Evolutionary conservation across 2,113 vertebrate genomes (phyloP), one percentile per base, ranked within the genome.

Genomic region (Puffinus mauretanicus): DNA sequence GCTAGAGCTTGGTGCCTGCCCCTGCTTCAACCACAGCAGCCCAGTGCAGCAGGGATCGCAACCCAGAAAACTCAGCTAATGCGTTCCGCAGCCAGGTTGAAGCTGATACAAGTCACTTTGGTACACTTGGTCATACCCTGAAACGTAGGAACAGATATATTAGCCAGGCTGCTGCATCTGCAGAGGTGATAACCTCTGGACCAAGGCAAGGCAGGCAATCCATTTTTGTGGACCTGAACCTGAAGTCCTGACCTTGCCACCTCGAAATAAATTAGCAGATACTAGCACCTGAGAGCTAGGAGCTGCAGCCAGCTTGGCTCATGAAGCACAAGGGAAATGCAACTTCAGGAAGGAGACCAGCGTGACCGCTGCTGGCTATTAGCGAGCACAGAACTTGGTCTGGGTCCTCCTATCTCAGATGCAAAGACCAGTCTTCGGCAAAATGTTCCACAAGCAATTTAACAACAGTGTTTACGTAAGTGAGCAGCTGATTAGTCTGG

Each of bases 401-500:
- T 69, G 54, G 49, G 65, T 32, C 40, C 42, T 57, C 52, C 34
- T 49, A 9, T 29, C 86, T 83, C 82, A 18, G 22, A 36, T 34
- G 51, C 4, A 17, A 61, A 47, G 32, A 58, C 34, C 7, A 5
- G 10, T 52, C 51, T 64, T 84, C n/a, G 7, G 47, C 60, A 78
- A 88, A 88, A 60, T 69, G 21, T 71, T 91, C 85, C 91, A 88
- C 30, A 69, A 77, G 66, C 66, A 90, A 92, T 93, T 84, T 85
- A 61, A 77, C 88, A 87, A 82, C 65, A 1, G 7, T 51, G 32
- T 79, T 84, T 85, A 67, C 4, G 11, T 58, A 70, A 55, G 60
- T 75, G 77, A 95, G 58, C 60, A 38, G 55, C 78, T 79, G 78
- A 84, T 82, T 82, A 90, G 47, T 82, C 69, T 92, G 58, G 71